Evolutionary conservation across 1,140 invertebrate genomes (phyloP).

Genomic region (Caenorhabditis brenneri): DNA sequence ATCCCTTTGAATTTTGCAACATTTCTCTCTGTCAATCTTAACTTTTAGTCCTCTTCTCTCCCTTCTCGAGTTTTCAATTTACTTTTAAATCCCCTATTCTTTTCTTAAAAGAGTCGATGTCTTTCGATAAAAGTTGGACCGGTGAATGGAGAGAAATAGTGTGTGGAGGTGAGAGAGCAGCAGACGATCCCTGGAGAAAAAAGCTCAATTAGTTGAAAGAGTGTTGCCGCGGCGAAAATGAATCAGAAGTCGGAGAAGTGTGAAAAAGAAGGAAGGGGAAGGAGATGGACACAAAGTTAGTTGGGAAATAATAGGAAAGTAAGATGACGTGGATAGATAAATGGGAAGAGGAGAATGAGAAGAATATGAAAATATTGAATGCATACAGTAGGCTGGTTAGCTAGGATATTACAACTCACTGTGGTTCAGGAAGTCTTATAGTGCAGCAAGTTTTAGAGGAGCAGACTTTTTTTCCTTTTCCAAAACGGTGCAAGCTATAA

Average conservation of each 20-base stretch:
- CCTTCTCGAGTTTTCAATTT: neutral
- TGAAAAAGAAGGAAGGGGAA: conserved; percentile 10
- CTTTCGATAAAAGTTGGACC: neutral
- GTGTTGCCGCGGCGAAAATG: neutral
- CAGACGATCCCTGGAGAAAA: conserved; percentile 27
- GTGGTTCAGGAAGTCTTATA: too few species aligned
- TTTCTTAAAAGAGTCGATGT: too few species aligned
- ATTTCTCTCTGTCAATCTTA: neutral
- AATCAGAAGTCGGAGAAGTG: neutral
- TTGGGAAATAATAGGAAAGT: neutral
- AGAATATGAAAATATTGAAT: neutral
- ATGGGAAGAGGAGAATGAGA: neutral
- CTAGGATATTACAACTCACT: too few species aligned
- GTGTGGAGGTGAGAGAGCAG: neutral
- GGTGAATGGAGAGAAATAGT: neutral
- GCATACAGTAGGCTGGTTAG: neutral
- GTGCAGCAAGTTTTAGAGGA: too few species aligned
- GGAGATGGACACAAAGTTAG: neutral
- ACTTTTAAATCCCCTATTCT: conserved; percentile 5
- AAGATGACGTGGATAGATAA: neutral
- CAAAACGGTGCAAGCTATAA: too few species aligned
- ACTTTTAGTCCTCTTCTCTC: neutral
- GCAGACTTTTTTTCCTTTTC: too few species aligned
- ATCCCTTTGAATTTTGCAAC: neutral
- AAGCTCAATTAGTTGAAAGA: conserved; percentile 21